A percentile compares a stretch with the other conserved stretches of the same genome.
phyloP scores from a whole-genome alignment of 1,140 invertebrate genomes.

The Lepidurus packardi region DNA sequence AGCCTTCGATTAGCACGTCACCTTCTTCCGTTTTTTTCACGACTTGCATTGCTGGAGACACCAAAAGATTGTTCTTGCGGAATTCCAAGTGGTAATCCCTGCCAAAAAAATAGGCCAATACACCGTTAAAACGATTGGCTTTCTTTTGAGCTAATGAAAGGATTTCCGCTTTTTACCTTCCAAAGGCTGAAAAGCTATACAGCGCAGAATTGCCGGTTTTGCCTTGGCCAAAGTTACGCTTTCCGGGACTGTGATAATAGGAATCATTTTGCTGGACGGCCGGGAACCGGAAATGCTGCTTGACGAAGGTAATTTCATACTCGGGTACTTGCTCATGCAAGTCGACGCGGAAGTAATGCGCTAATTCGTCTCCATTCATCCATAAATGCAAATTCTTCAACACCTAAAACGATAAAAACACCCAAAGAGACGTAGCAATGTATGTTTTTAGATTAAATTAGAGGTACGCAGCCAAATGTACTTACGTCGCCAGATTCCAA shows the following conservation, averaged over 20 bases:
- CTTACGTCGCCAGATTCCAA: neutral
- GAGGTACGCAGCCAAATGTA: neutral
- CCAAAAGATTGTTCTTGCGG: constrained; percentile 48
- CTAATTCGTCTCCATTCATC: constrained; percentile 15
- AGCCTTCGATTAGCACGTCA: constrained; percentile 38
- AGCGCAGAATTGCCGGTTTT: neutral
- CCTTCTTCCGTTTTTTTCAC: constrained; percentile 41
- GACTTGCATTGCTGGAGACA: constrained; percentile 47
- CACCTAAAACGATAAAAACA: neutral
- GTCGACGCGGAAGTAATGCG: constrained; percentile 17
- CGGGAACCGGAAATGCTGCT: constrained; percentile 17
- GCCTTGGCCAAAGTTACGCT: constrained; percentile 5
- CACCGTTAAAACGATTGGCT: neutral
- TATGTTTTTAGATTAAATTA: neutral
- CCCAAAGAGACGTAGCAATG: neutral
- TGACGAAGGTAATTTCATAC: constrained; percentile 10
- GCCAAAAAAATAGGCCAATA: neutral
- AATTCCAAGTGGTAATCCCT: constrained; percentile 39
- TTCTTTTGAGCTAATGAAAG: neutral
- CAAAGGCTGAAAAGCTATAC: neutral
- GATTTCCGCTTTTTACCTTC: neutral
- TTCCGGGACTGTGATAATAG: constrained; percentile 5
- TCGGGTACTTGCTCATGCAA: constrained; percentile 4
- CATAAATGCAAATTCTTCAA: constrained; percentile 6
- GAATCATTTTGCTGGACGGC: neutral